Evolutionary conservation across 1,140 invertebrate genomes (phyloP).

Genomic region (Theocolax elegans): DNA sequence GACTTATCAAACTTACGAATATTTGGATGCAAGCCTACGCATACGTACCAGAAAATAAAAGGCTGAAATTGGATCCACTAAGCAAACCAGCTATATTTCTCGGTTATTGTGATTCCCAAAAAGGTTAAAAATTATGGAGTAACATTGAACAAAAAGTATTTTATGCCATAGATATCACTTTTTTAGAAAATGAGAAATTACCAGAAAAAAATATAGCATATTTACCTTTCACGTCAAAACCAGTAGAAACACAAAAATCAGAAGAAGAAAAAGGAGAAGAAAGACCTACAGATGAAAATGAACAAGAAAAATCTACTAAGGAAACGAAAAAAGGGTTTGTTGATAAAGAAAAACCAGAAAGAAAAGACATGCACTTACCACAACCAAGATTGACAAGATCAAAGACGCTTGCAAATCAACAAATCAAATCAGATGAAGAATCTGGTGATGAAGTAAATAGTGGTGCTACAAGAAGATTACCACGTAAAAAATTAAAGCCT

Average conservation of each 20-base stretch:
- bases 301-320: not conserved
- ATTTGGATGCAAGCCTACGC: not conserved
- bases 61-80: not conserved
- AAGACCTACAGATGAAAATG: too few species aligned
- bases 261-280: too few species aligned
- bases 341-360: too few species aligned
- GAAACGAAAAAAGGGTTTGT: too few species aligned
- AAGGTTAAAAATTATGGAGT: not conserved
- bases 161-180: not conserved
- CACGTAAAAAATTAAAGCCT: not conserved
- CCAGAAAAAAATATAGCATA: not conserved
- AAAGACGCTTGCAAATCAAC: too few species aligned
- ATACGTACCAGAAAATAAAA: not conserved
- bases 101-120: not conserved
- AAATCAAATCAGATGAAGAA: too few species aligned
- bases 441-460: too few species aligned
- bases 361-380: not conserved
- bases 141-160: not conserved
- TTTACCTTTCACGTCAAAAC: not conserved
- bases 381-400: not conserved
- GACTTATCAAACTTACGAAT: not conserved
- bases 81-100: not conserved
- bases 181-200: not conserved
- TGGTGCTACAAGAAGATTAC: too few species aligned
- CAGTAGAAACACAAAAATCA: too few species aligned